These are phyloP conservation scores for Staurois parvus DNA, from an alignment of 2,797 vertebrate species.

Conservation along the genomic window DNA sequence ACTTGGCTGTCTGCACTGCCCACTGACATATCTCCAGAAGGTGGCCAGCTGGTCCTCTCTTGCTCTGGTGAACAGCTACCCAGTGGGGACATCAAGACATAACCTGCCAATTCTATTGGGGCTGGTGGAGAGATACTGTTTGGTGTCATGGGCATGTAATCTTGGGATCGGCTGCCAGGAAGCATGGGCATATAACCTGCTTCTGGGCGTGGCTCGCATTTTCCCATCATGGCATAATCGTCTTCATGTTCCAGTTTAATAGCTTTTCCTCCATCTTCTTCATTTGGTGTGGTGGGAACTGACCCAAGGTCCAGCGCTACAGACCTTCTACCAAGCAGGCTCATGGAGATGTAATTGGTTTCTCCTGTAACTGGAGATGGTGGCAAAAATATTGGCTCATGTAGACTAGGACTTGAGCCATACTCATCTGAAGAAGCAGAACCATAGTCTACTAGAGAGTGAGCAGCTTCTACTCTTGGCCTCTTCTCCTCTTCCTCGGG, in stretches of 20 bases:
- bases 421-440: constrained; percentile 82
- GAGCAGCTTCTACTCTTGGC: background rate
- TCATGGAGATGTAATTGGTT: constrained; percentile 83
- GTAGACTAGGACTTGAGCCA: constrained; percentile 81
- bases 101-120: constrained; percentile 77
- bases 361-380: constrained; percentile 70
- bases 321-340: constrained; percentile 65
- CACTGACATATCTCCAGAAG: constrained; percentile 15
- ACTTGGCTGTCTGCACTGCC: constrained; percentile 75
- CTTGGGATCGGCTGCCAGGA: constrained; percentile 76
- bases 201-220: constrained; percentile 64
- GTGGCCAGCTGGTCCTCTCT: constrained; percentile 37
- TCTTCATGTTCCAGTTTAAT: constrained; percentile 76
- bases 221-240: constrained; percentile 83
- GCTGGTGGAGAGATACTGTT: constrained; percentile 81
- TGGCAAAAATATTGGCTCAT: constrained; percentile 68
- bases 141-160: constrained; percentile 83
- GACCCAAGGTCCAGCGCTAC: constrained; percentile 76
- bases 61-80: constrained; percentile 80
- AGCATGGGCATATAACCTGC: constrained; percentile 82
- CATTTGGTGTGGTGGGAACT: constrained; percentile 76
- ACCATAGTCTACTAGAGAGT: constrained; percentile 82
- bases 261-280: constrained; percentile 74
- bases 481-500: constrained; percentile 56
- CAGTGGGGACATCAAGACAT: constrained; percentile 84